These are phyloP conservation scores for Zootoca vivipara DNA, from an alignment of 2,113 vertebrate genomes.

Conservation along the genomic window DNA sequence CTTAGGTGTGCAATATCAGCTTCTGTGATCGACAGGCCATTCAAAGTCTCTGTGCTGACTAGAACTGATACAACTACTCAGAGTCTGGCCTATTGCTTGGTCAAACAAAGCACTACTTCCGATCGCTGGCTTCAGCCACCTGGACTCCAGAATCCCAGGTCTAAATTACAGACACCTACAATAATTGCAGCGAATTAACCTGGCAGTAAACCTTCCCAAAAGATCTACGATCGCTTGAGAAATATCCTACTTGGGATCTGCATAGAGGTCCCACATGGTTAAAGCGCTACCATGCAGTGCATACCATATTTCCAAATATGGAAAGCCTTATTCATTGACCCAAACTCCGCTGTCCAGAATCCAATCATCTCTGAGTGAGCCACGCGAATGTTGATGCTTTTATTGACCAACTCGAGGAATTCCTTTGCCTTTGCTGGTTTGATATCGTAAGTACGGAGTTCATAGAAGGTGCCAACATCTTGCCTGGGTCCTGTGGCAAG, in stretches of 20 bases:
- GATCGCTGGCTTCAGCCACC: background rate
- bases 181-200: background rate
- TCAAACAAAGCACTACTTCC: background rate
- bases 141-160: background rate
- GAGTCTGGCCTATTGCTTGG: background rate
- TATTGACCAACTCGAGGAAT: constrained; percentile 82
- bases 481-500: constrained; percentile 82
- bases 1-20: background rate
- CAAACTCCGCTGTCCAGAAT: constrained; percentile 88
- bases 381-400: constrained; percentile 83
- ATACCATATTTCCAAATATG: constrained; percentile 94
- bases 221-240: background rate
- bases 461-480: constrained; percentile 80
- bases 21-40: background rate
- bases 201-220: accelerated
- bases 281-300: background rate
- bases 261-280: background rate
- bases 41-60: background rate
- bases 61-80: no score
- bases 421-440: constrained; percentile 83
- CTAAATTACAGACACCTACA: background rate
- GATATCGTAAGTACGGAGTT: constrained; percentile 89
- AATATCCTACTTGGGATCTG: background rate
- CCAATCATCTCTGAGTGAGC: constrained; percentile 89
- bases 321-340: constrained; percentile 84